A percentile compares a stretch with the other conserved stretches of the same genome.
phyloP scores from a whole-genome alignment of 1,140 invertebrate species.

The Gonioctena quinquepunctata region DNA sequence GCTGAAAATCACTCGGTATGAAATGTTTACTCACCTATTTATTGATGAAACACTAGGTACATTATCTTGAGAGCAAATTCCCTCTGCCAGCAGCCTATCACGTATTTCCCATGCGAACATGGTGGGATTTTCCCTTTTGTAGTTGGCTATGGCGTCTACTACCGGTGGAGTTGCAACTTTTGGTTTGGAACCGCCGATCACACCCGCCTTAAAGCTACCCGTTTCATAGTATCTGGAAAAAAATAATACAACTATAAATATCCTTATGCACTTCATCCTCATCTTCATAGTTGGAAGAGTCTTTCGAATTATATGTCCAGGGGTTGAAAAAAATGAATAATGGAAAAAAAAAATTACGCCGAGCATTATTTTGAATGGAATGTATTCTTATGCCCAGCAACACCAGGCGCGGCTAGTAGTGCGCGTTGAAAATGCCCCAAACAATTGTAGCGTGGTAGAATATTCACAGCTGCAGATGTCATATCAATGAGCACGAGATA shows the following conservation, averaged over 20 bases:
- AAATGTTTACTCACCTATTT: slow-evolving; percentile 80
- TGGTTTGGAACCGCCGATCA: slow-evolving; percentile 98
- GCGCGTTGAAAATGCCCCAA: too few species aligned
- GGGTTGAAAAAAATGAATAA: too few species aligned
- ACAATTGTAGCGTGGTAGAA: too few species aligned
- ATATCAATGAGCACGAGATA: too few species aligned
- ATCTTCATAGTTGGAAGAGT: background rate
- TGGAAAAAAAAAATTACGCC: too few species aligned
- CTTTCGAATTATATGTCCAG: background rate
- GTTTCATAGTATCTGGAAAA: slow-evolving; percentile 93
- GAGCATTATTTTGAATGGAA: too few species aligned
- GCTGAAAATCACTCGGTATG: background rate
- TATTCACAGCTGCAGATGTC: too few species aligned
- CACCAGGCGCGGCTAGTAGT: too few species aligned
- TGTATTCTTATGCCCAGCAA: too few species aligned
- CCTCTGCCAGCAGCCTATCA: slow-evolving; percentile 93
- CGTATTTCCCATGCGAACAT: slow-evolving; percentile 99
- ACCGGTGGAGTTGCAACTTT: slow-evolving; percentile 99
- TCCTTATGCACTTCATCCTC: background rate
- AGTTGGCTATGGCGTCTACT: slow-evolving; percentile 96
- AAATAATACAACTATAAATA: slow-evolving; percentile 12
- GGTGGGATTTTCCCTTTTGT: slow-evolving; percentile 98
- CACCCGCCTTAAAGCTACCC: slow-evolving; percentile 97
- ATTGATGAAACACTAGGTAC: slow-evolving; percentile 99
- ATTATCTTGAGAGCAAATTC: slow-evolving; percentile 97